Conservation (phyloP, 2,113 vertebrate species). For the Aegypius monachus region DNA sequence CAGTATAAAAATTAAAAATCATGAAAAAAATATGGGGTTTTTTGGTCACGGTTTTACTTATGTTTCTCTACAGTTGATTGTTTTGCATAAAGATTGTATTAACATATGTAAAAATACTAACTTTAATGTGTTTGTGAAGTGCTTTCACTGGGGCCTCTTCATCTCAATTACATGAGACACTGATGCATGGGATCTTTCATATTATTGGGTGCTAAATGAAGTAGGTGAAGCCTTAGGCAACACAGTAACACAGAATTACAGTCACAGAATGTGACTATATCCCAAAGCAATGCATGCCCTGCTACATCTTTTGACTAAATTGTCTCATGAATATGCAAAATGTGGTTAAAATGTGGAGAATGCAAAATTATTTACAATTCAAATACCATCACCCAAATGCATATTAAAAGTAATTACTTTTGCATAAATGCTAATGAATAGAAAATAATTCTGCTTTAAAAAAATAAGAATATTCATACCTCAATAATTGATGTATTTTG, state of each 20-base stretch:
- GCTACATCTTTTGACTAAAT: slow-evolving; percentile 39
- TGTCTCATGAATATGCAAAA: slow-evolving; percentile 63
- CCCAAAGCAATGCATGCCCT: neutral
- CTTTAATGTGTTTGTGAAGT: neutral
- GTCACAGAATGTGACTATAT: neutral
- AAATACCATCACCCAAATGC: slow-evolving; percentile 57
- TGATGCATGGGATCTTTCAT: neutral
- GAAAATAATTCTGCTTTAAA: slow-evolving; percentile 54
- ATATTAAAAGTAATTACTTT: slow-evolving; percentile 70
- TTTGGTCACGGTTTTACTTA: neutral
- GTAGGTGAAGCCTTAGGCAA: neutral
- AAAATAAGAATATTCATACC: slow-evolving; percentile 31
- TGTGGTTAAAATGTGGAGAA: slow-evolving; percentile 18
- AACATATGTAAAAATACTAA: slow-evolving; percentile 1
- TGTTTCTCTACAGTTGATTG: neutral
- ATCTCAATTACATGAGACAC: slow-evolving; percentile 1
- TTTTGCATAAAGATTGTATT: neutral
- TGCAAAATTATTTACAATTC: slow-evolving; percentile 63
- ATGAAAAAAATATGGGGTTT: neutral
- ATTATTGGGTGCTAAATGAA: slow-evolving; percentile 3
- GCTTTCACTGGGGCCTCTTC: neutral
- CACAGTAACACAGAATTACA: neutral
- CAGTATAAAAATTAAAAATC: neutral
- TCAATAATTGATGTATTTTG: slow-evolving; percentile 61
- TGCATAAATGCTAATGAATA: slow-evolving; percentile 55